Evolutionary conservation across 1,140 invertebrate species (phyloP), one percentile per base, ranked within the genome.

Genomic region (Trichomalopsis sarcophagae): DNA sequence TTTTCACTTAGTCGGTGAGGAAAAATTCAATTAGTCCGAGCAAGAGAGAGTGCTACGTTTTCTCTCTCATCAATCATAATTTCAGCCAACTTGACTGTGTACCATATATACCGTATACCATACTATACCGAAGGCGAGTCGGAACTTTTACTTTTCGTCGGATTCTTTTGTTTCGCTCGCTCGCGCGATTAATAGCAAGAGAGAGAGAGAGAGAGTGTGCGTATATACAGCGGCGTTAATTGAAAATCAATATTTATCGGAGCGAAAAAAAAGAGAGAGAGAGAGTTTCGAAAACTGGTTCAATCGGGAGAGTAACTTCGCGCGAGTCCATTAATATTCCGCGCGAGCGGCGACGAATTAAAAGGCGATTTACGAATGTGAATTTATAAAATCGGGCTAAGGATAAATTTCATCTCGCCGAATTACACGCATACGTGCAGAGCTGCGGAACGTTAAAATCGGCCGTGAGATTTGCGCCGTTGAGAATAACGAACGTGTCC

Each of bases 11-110:
- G 10, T 6, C 23, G n/a, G 10, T 10, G 17, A 62, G 21, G 55
- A n/a, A n/a, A 62, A 55, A 78, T 78, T 78, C 23, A 62, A 78
- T 78, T 62, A 78, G 47, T 47, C 30, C 47, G 21, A 62, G 55
- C n/a, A 6, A 36, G 3, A 36, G 5, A 6, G 55, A 36, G 21
- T n/a, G 55, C 27, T 78, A 44, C 33, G 33, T 36, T 36, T 33
- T 78, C 62, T 62, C 55, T 21, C 55, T 62, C 55, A 62, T 62
- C 55, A 62, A 62, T 62, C 55, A 62, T 62, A 62, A 62, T 62
- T 62, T 62, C 55, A 62, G 17, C 14, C 55, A 62, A 62, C 55
- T 62, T 62, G 11, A 14, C 47, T 50, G 47, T 50, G 47, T 50
- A 17, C 47, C 27, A 27, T 27, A 27, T 27, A 27, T 27, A 27